Evolutionary conservation across 2,888 invertebrate species (phyloP), one percentile per base, ranked within the genome.

Genomic region (Pardosa pseudoannulata): DNA sequence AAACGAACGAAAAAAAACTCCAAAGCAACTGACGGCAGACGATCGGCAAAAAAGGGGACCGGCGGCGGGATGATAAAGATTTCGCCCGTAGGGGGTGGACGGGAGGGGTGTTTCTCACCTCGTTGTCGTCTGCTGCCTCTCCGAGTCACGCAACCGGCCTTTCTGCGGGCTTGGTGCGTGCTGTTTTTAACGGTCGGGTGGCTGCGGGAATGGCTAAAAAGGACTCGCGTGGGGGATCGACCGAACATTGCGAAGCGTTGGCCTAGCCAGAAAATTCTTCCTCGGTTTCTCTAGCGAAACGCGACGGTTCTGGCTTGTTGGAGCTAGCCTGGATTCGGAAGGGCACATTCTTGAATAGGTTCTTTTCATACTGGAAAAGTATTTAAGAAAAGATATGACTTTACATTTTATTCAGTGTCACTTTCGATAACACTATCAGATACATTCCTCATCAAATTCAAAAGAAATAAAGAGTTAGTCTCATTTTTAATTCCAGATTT

Each of bases 101-200:
- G 56, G 28, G 73, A 23, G 78, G 11, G 75, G 79, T 64, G 82
- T 78, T 78, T 83, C 85, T 86, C 85, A 79, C 79, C 85, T 79
- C 79, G 70, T 86, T 65, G 68, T 83, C 64, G 82, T 71, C 71
- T 62, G 46, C 72, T 56, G 56, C 46, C 50, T 64, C 41, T 23
- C 29, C 50, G 65, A 39, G 71, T 65, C 72, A 67, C 71, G 83
- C 72, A 64, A 68, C 36, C 76, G 76, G 65, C n/a, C 41, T 65
- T 31, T 32, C 65, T 50, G 79, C 23, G 73, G 50, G 64, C 65
- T 50, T 67, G 29, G 70, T 79, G 80, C 68, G 79, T 80, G 80
- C 83, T 72, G 83, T 73, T 78, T 83, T 83, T 78, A 83, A 83
- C 78, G 78, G 83, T 73, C 72, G 78, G 78, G 72, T 83, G 72